Percentiles rank a stretch among this genome's conserved stretches.
Evolutionary conservation across 2,113 vertebrate genomes (phyloP).

Genomic region (Neopipo cinnamomea): DNA sequence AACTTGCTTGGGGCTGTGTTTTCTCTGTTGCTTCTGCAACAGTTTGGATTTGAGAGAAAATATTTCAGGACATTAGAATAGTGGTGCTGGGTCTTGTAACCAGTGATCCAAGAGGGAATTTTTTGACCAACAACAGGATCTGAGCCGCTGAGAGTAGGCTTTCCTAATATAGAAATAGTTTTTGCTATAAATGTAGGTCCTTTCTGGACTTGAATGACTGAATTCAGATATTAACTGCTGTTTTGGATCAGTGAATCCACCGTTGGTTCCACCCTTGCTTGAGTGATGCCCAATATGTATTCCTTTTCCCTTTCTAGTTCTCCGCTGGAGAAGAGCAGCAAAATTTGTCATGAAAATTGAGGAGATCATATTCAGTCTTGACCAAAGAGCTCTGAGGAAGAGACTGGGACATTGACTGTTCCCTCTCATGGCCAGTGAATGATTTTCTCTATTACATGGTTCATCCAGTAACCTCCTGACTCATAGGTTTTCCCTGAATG

Average conservation of each 20-base stretch:
- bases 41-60: not conserved
- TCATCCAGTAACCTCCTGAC: not conserved
- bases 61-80: not conserved
- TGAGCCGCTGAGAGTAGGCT: not conserved
- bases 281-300: not conserved
- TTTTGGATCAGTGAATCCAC: not conserved
- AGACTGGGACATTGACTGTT: not conserved
- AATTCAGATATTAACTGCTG: not conserved
- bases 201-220: not conserved
- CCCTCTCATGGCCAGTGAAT: not conserved
- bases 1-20: not conserved
- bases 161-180: not conserved
- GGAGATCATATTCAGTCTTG: not conserved
- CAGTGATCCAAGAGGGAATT: not conserved
- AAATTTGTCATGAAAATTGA: not conserved
- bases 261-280: not conserved
- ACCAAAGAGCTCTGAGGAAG: not conserved
- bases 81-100: not conserved
- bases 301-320: not conserved
- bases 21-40: not conserved
- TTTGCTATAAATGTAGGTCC: not conserved
- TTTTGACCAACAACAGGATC: not conserved
- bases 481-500: not conserved
- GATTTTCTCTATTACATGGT: not conserved
- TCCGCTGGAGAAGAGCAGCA: not conserved